Evolutionary conservation across 2,113 vertebrate species (phyloP).

Genomic region (Mirounga angustirostris): DNA sequence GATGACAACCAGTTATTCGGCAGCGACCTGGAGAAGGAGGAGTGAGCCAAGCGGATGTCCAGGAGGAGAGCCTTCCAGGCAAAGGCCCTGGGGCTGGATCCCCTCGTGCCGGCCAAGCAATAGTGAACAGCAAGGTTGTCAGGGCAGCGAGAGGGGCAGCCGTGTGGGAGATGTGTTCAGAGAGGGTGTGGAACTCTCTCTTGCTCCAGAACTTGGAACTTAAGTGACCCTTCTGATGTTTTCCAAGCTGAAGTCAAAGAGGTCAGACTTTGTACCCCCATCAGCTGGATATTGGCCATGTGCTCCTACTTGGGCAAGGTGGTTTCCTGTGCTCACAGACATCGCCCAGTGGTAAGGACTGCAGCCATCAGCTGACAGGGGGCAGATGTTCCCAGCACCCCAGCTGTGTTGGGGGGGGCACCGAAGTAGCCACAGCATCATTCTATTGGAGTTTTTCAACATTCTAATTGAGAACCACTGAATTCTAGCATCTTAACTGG

Average conservation of each 20-base stretch:
- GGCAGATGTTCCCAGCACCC: too few relatives aligned
- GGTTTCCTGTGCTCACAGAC: too few relatives aligned
- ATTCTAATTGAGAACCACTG: background rate
- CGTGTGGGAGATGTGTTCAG: background rate
- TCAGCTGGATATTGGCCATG: rapidly evolving
- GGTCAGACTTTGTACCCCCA: too few relatives aligned
- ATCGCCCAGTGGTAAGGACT: rapidly evolving
- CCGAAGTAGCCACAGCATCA: too few relatives aligned
- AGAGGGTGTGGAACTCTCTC: too few relatives aligned
- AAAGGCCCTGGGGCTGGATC: background rate
- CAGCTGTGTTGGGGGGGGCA: background rate
- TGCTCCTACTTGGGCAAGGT: rapidly evolving
- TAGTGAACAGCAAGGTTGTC: rapidly evolving
- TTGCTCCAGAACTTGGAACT: background rate
- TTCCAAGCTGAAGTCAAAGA: background rate
- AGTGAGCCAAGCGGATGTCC: rapidly evolving
- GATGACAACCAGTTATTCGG: rapidly evolving
- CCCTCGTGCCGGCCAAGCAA: rapidly evolving
- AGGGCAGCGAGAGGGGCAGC: too few relatives aligned
- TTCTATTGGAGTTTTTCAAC: too few relatives aligned
- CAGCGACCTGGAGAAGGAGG: background rate
- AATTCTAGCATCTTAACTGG: background rate
- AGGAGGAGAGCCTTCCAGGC: too few relatives aligned
- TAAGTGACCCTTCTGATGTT: background rate
- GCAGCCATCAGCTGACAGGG: rapidly evolving